Conservation (phyloP, 2,113 vertebrate species). For the Larimichthys crocea region DNA sequence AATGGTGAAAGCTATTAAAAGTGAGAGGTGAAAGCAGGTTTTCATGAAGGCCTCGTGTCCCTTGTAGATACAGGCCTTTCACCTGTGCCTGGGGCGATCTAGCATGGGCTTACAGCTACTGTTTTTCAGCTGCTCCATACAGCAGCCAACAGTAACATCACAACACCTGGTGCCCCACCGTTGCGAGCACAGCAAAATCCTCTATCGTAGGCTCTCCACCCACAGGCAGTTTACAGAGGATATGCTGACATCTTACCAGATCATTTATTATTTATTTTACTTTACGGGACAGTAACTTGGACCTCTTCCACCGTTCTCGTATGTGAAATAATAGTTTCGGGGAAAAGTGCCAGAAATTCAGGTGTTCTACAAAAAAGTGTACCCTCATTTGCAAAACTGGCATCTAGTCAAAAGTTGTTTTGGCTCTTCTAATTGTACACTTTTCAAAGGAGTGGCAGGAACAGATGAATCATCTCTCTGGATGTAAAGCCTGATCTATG, state of each 20-base stretch:
- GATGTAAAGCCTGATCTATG: slow-evolving; percentile 23
- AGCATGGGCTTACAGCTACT: slow-evolving; percentile 3
- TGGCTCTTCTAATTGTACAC: slow-evolving; percentile 9
- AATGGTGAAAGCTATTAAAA: slow-evolving; percentile 38
- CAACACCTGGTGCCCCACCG: slow-evolving; percentile 35
- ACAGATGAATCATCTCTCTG: slow-evolving; percentile 24
- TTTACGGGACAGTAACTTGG: slow-evolving; percentile 26
- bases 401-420: slow-evolving; percentile 25
- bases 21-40: slow-evolving; percentile 26
- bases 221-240: slow-evolving; percentile 12
- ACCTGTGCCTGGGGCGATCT: neutral
- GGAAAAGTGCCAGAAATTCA: slow-evolving; percentile 34
- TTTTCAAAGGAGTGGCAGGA: slow-evolving; percentile 2
- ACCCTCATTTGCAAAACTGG: slow-evolving; percentile 40
- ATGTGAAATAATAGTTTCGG: slow-evolving; percentile 47
- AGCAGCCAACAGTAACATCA: slow-evolving; percentile 16
- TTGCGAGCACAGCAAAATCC: slow-evolving; percentile 33
- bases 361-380: slow-evolving; percentile 36
- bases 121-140: slow-evolving; percentile 16
- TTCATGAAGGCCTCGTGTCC: slow-evolving; percentile 18
- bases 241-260: slow-evolving; percentile 30
- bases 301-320: slow-evolving; percentile 21
- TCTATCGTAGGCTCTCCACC: slow-evolving; percentile 15
- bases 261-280: slow-evolving; percentile 55
- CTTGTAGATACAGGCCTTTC: slow-evolving; percentile 32